Percentiles rank a stretch among this genome's conserved stretches.
Evolutionary conservation across 2,113 vertebrate genomes (phyloP).

Genomic region (Varanus komodoensis): DNA sequence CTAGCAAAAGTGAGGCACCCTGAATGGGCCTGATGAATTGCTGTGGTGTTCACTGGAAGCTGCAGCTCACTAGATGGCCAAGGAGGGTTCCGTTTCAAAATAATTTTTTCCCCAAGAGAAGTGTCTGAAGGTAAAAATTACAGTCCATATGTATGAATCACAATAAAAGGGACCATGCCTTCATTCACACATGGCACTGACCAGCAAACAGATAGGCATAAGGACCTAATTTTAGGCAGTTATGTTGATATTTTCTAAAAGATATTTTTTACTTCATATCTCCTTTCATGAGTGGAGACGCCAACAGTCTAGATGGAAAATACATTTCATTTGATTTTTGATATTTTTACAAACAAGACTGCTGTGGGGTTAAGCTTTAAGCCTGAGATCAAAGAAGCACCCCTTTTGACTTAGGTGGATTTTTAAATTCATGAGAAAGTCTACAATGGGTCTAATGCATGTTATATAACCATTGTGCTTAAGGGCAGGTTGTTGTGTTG

Average conservation of each 20-base stretch:
- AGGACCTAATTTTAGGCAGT: not conserved
- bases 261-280: not conserved
- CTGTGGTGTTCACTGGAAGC: not conserved
- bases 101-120: not conserved
- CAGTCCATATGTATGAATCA: constrained; percentile 11
- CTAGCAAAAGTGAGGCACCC: constrained; percentile 15
- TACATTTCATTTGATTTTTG: not conserved
- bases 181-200: not conserved
- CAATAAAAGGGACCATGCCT: not conserved
- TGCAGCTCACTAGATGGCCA: not conserved
- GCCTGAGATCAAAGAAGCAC: not conserved
- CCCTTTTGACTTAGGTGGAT: not conserved
- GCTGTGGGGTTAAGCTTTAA: not conserved
- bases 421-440: not conserved
- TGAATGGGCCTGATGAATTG: not conserved
- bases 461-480: not conserved
- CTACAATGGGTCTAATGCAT: not conserved
- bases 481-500: not conserved
- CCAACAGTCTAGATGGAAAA: not conserved
- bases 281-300: not conserved
- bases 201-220: not conserved
- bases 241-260: not conserved
- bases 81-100: not conserved
- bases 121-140: not conserved
- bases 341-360: not conserved